Evolutionary conservation across 2,797 vertebrate genomes (phyloP).

Genomic region (Nannoperca obscura): DNA sequence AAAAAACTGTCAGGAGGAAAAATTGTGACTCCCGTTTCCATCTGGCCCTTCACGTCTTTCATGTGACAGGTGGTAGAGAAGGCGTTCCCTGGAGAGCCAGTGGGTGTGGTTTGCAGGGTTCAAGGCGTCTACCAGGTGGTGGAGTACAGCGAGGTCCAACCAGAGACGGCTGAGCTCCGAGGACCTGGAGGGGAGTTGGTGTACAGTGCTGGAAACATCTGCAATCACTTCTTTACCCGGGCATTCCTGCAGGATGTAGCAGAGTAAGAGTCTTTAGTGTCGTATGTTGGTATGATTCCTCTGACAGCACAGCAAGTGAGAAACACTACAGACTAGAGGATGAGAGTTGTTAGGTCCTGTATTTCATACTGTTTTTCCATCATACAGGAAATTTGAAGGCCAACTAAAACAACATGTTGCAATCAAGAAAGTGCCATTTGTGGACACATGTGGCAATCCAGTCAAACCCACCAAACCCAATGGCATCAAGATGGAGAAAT

Average conservation of each 20-base stretch:
- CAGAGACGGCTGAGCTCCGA: constrained; percentile 78
- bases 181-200: constrained; percentile 83
- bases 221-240: constrained; percentile 95
- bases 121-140: constrained; percentile 91
- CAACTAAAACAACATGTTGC: constrained; percentile 91
- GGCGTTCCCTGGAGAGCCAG: constrained; percentile 88
- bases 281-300: neutral
- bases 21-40: neutral
- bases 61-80: constrained; percentile 92
- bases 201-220: constrained; percentile 92
- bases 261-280: constrained; percentile 75
- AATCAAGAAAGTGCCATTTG: constrained; percentile 93
- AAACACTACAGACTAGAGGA: neutral
- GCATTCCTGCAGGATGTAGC: constrained; percentile 87
- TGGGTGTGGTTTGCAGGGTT: constrained; percentile 94
- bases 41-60: neutral
- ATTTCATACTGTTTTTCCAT: neutral
- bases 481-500: constrained; percentile 98
- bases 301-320: neutral
- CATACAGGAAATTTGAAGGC: constrained; percentile 85
- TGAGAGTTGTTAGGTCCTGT: neutral
- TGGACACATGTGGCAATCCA: constrained; percentile 88
- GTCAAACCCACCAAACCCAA: constrained; percentile 91
- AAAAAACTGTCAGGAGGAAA: too few species aligned
- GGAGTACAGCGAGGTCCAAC: constrained; percentile 94